Evolutionary conservation across 2,797 vertebrate species (phyloP), one percentile per base, ranked within the genome.

Genomic region (Rhyacichthys aspro): DNA sequence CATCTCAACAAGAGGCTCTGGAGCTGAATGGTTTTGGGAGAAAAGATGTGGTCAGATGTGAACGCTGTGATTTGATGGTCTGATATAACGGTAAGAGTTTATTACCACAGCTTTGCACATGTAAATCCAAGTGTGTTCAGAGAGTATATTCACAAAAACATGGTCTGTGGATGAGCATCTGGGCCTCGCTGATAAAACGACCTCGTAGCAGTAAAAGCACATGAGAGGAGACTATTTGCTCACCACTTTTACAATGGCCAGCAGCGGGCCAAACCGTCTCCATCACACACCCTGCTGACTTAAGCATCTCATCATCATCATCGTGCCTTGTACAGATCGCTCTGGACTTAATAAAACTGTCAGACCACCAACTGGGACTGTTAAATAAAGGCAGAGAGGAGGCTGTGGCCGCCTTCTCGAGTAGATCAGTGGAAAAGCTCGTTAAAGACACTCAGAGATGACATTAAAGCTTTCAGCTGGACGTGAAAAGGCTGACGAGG

Each of bases 1-100:
- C 85, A 34, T 54, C 63, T 87, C 81, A 89, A 89, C 89, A 88
- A 88, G 86, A 83, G 71, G 60, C 66, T 75, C 16, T 47, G 65
- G 67, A 52, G 63, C 48, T 43, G 58, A 64, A 56, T 46, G 28
- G 39, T 61, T 44, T 41, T 61, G 46, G 36, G 54, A 39, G 46
- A 50, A 8, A 28, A 58, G 81, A 74, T 81, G 75, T 72, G 82
- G 82, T 87, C 85, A 86, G 80, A 86, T 86, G 72, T 74, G 79
- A 83, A 74, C 70, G 67, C 71, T 78, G 69, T 82, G 88, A 88
- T 89, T 84, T 85, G 74, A 80, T 70, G 61, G 78, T 69, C 77
- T 80, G 79, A 90, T 89, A 81, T 70, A 75, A 71, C 79, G 67
- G 78, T 80, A 79, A 12, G 59, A 49, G 55, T 74, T 70, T 85